Conservation (phyloP, 2,797 vertebrate genomes). For the Champsocephalus gunnari region DNA sequence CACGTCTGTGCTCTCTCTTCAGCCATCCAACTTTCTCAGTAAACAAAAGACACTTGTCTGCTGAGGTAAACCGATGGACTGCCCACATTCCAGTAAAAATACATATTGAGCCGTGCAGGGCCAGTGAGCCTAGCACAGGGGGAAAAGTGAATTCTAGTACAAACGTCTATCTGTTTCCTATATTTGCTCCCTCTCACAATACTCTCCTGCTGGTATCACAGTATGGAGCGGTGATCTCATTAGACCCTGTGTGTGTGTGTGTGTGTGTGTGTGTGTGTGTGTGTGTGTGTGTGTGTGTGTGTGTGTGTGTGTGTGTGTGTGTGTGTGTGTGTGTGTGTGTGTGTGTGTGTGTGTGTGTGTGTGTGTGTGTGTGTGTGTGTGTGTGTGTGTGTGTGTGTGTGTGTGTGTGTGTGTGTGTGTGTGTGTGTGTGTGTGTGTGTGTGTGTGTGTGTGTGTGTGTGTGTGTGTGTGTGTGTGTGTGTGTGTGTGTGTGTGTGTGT, state of each 20-base stretch:
- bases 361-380: slow-evolving; percentile 50
- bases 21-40: slow-evolving; percentile 32
- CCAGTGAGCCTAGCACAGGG: slow-evolving; percentile 32
- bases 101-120: slow-evolving; percentile 39
- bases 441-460: slow-evolving; percentile 45
- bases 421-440: slow-evolving; percentile 50
- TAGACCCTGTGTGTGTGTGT: slow-evolving; percentile 54
- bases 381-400: slow-evolving; percentile 45
- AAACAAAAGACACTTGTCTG: slow-evolving; percentile 68
- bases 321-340: slow-evolving; percentile 45
- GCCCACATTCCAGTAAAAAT: slow-evolving; percentile 57
- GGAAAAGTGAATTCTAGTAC: slow-evolving; percentile 53
- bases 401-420: slow-evolving; percentile 48
- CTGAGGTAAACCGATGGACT: slow-evolving; percentile 31
- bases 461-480: slow-evolving; percentile 49
- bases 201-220: slow-evolving; percentile 59
- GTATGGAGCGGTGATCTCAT: slow-evolving; percentile 71
- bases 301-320: slow-evolving; percentile 50
- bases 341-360: slow-evolving; percentile 48
- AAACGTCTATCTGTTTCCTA: slow-evolving; percentile 64
- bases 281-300: slow-evolving; percentile 48
- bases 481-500: slow-evolving; percentile 48
- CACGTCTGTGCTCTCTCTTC: slow-evolving; percentile 16
- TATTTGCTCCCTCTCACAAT: slow-evolving; percentile 55
- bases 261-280: slow-evolving; percentile 45